A percentile compares a stretch with the other conserved stretches of the same genome.
These are phyloP conservation scores for Spialia ferax DNA, from an alignment of 2,888 invertebrate genomes.

Conservation along the genomic window DNA sequence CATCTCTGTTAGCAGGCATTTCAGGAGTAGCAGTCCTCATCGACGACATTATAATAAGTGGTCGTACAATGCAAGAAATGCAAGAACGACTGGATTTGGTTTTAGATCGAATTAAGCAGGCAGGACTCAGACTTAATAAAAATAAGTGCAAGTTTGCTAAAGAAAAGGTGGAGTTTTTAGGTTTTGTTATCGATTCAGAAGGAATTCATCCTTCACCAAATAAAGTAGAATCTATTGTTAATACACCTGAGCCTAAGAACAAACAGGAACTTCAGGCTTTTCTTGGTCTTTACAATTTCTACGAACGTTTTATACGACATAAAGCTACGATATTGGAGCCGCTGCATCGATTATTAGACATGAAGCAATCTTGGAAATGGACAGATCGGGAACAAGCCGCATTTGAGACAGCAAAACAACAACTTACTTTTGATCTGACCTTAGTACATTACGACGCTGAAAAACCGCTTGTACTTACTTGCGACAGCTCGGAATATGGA, in stretches of 20 bases:
- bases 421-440: not conserved
- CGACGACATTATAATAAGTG: not conserved
- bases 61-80: not conserved
- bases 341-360: not conserved
- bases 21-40: conserved; percentile 1
- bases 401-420: conserved; percentile 1
- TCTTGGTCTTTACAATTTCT: conserved; percentile 7
- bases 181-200: conserved; percentile 2
- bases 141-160: conserved; percentile 7
- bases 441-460: conserved; percentile 2
- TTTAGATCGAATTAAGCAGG: not conserved
- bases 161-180: conserved; percentile 5
- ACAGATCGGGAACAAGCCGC: conserved; percentile 3
- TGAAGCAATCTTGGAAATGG: not conserved
- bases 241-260: conserved; percentile 7
- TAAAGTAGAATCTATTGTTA: conserved; percentile 1
- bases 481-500: not conserved
- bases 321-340: conserved; percentile 1
- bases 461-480: not conserved
- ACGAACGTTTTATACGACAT: conserved; percentile 5
- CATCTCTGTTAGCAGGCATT: conserved; percentile 5
- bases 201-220: not conserved
- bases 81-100: not conserved
- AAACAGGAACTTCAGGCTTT: not conserved
- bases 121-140: conserved; percentile 1